phyloP scores from a whole-genome alignment of 92 coral and sea anemone genomes.

The Parazoanthus darwini region DNA sequence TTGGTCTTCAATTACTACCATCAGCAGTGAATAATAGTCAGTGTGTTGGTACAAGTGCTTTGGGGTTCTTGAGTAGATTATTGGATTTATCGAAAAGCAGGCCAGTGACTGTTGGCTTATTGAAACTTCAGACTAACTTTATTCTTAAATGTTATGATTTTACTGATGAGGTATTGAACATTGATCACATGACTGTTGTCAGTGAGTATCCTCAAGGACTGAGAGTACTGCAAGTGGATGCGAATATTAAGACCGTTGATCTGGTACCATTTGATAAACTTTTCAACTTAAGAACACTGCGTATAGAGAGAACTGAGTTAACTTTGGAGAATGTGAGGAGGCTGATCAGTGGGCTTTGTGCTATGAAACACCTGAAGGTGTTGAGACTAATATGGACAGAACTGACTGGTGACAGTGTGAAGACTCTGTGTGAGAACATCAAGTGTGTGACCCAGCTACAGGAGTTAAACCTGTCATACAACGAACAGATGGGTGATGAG shows the following conservation, averaged over 20 bases:
- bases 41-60: slow-evolving; percentile 1
- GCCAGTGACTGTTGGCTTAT: neutral
- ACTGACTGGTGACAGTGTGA: neutral
- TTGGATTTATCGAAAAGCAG: neutral
- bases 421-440: neutral
- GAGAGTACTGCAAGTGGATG: neutral
- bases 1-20: neutral
- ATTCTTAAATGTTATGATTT: neutral
- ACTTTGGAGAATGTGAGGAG: neutral
- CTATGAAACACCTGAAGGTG: neutral
- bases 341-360: neutral
- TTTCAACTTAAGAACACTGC: neutral
- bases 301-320: neutral
- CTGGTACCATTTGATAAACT: neutral
- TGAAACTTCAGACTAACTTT: neutral
- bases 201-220: neutral
- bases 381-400: neutral
- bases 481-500: neutral
- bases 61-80: neutral
- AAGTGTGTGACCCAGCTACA: slow-evolving; percentile 4
- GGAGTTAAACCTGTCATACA: neutral
- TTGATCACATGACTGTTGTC: neutral
- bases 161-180: neutral
- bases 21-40: neutral
- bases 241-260: neutral